Conservation (phyloP, 2,888 invertebrate genomes). For the Leucophenga montana region DNA sequence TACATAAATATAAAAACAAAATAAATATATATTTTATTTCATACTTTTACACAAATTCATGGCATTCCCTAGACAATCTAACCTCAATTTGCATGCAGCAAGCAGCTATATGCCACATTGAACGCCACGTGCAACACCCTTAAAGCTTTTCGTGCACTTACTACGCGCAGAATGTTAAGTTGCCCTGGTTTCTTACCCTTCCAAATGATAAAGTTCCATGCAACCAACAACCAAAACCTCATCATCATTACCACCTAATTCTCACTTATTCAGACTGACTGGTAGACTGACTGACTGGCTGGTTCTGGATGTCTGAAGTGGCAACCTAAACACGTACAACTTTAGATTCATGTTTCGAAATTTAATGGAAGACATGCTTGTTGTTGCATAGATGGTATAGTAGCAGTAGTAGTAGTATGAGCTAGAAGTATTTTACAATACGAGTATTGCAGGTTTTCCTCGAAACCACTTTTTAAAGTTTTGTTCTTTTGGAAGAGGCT, state of each 20-base stretch:
- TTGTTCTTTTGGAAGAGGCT: too few relatives aligned
- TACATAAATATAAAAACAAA: too few relatives aligned
- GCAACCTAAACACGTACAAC: slow-evolving; percentile 25
- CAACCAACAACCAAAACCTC: neutral
- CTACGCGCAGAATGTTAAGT: neutral
- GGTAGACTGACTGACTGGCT: neutral
- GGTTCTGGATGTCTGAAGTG: slow-evolving; percentile 6
- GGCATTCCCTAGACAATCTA: slow-evolving; percentile 5
- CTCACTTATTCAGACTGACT: neutral
- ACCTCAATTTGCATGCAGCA: slow-evolving; percentile 21
- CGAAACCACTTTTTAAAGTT: too few relatives aligned
- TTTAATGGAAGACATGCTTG: neutral
- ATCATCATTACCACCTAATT: neutral
- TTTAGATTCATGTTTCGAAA: slow-evolving; percentile 22
- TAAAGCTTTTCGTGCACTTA: neutral
- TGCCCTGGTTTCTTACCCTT: slow-evolving; percentile 6
- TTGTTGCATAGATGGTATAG: too few relatives aligned
- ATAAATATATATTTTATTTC: neutral
- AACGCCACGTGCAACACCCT: neutral
- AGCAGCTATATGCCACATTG: neutral
- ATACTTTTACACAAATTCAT: neutral
- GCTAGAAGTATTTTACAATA: too few relatives aligned
- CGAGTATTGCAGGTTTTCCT: too few relatives aligned
- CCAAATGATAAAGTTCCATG: neutral
- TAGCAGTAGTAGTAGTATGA: too few relatives aligned